Base-by-base conservation (phyloP, 2,113 vertebrate species). In the Anhinga anhinga region DNA sequence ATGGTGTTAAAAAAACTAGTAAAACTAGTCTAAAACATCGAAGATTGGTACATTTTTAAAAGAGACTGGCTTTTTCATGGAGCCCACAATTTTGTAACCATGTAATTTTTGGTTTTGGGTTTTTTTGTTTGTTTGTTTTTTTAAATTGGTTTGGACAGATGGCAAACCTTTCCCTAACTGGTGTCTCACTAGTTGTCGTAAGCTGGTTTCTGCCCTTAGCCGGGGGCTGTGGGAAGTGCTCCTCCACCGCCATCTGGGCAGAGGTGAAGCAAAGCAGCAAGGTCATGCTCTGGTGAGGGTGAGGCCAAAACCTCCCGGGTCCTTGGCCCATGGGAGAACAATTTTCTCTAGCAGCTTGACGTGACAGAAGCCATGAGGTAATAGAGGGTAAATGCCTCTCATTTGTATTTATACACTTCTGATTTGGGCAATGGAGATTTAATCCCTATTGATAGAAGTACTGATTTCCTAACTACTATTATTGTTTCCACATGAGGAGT, bases 221-320 rank as follows among this genome's bases (percentile, higher is more conserved):
- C 0, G 3, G 17, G 14, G 27, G 26, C 32, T 66, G 47, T 29
- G 59, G 32, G 55, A 58, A 42, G 26, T 45, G 40, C 32, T 61
- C 2, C 10, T 59, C 21, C n/a, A 23, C 40, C 1, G 1, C 16
- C 0, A 0, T 11, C 26, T 49, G 27, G 40, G 44, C 23, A 47
- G 42, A 38, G 56, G 21, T 40, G n/a, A 78, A 52, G 23, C 47
- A 79, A 59, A 91, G 40, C n/a, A 89, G 9, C n/a, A 59, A 56
- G 23, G 19, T 65, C 30, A 30, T 66, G 36, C 17, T 42, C 17
- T 52, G 32, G 18, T 29, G 14, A 25, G 27, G 29, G 10, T 49
- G 21, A 71, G 62, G 21, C 40, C 9, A 4, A 78, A 88, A 45
- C 6, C 11, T 19, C 1, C 0, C 21, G 65, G 11, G 25, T 56